Conservation (phyloP, 2,797 vertebrate genomes). For the Falco berigora region DNA sequence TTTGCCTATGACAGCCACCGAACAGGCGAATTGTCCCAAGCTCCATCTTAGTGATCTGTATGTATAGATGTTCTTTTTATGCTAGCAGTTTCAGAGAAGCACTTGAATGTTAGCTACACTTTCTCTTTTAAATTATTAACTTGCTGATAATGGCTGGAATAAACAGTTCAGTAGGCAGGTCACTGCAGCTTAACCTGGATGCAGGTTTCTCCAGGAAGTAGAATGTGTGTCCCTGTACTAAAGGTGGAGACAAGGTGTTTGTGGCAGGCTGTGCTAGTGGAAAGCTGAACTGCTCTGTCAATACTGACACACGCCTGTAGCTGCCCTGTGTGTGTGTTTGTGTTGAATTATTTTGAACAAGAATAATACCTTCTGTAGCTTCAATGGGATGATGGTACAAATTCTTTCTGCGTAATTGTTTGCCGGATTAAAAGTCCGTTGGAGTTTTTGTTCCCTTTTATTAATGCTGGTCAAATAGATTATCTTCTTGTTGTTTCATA, state of each 20-base stretch:
- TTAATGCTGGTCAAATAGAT: not conserved
- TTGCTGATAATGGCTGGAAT: not conserved
- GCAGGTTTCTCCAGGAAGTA: not conserved
- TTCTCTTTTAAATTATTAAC: not conserved
- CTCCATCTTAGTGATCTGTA: not conserved
- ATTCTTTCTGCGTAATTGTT: not conserved
- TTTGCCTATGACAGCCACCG: not conserved
- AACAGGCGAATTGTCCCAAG: not conserved
- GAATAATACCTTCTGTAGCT: not conserved
- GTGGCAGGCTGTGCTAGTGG: not conserved
- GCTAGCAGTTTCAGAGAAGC: not conserved
- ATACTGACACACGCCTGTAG: not conserved
- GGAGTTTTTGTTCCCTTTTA: not conserved
- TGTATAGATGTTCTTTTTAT: not conserved
- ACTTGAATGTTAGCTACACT: not conserved
- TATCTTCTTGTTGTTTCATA: not conserved
- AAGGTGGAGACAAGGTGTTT: not conserved
- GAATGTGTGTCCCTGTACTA: not conserved
- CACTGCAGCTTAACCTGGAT: not conserved
- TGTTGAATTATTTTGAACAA: not conserved
- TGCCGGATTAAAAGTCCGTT: not conserved
- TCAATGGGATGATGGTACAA: not conserved
- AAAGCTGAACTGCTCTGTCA: not conserved
- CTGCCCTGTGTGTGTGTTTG: not conserved
- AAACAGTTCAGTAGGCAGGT: not conserved